Base-by-base conservation (phyloP, 2,888 invertebrate species). In the Dryadula phaetusa region DNA sequence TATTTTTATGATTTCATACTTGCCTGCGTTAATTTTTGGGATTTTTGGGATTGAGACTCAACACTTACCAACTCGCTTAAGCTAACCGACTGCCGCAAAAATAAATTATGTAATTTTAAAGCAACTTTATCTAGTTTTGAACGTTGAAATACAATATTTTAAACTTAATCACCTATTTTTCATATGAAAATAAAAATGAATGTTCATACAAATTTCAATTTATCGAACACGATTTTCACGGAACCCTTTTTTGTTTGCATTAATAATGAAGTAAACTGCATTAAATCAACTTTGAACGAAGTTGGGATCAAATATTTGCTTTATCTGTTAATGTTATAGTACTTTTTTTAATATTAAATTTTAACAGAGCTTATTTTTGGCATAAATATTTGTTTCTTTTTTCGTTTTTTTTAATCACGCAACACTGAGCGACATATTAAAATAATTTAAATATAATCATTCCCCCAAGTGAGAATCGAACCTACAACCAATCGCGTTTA, bases 221-320 rank as follows among this genome's bases (percentile, higher is more conserved):
- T 62, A 47, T 62, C 47, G 40, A 12, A 62, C 54, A 67, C 28
- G 37, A 47, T 56, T 62, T 67, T 49, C 54, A 47, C 28, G 49
- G 28, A 56, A 56, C 40, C 28, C 28, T 28, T 67, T 67, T 22
- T 46, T 63, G 62, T 67, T 67, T 58, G 56, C 40, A 47, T 40
- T 40, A 28, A 54, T 58, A 56, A 67, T 67, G 62, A 62, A 28
- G 47, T 25, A 54, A 62, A 54, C 54, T 66, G 56, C 62, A 42
- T 37, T 62, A 56, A 67, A 56, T 67, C 54, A 62, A 67, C 56
- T 56, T 62, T 67, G 32, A 49, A 56, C 56, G 25, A 28, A 37
- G 37, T 40, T 22, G 20, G 18, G 16, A 28, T 34, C 22, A 7
- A 37, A 56, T 22, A 10, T 56, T 56, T 56, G 0, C n/a, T 56